These are phyloP conservation scores for Montipora cactus DNA, from an alignment of 64 coral and sea anemone species.

Conservation along the genomic window DNA sequence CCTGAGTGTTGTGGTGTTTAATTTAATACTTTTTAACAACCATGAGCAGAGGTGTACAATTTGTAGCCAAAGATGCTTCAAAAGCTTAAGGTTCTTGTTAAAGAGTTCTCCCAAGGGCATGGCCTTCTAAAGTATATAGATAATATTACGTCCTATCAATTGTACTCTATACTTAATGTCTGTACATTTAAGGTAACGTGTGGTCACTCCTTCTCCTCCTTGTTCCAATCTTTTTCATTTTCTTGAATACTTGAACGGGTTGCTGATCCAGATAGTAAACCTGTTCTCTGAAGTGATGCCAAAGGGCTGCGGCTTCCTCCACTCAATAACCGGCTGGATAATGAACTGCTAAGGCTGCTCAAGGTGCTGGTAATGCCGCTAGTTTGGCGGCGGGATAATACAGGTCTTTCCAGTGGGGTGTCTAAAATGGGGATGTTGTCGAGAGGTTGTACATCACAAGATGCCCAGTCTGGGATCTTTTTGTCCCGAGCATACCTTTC, in stretches of 20 bases:
- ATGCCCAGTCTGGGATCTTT: slow-evolving; percentile 92
- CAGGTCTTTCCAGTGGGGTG: slow-evolving; percentile 74
- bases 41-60: no score
- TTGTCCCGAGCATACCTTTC: slow-evolving; percentile 84
- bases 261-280: neutral
- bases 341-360: slow-evolving; percentile 81
- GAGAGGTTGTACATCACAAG: slow-evolving; percentile 73
- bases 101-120: no score
- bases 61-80: no score
- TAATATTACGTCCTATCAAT: no score
- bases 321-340: slow-evolving; percentile 84
- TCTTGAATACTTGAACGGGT: slow-evolving; percentile 55
- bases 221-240: slow-evolving; percentile 38
- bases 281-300: slow-evolving; percentile 26
- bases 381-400: slow-evolving; percentile 88
- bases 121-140: no score
- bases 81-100: no score
- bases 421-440: slow-evolving; percentile 68
- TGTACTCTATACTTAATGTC: no score
- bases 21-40: no score
- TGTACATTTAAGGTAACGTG: neutral
- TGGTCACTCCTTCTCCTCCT: neutral
- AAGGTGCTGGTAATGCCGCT: slow-evolving; percentile 94
- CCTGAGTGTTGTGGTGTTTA: no score
- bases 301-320: slow-evolving; percentile 60